These are phyloP conservation scores for Heteromormyrus szaboi DNA, from an alignment of 2,797 vertebrate genomes.

Conservation along the genomic window DNA sequence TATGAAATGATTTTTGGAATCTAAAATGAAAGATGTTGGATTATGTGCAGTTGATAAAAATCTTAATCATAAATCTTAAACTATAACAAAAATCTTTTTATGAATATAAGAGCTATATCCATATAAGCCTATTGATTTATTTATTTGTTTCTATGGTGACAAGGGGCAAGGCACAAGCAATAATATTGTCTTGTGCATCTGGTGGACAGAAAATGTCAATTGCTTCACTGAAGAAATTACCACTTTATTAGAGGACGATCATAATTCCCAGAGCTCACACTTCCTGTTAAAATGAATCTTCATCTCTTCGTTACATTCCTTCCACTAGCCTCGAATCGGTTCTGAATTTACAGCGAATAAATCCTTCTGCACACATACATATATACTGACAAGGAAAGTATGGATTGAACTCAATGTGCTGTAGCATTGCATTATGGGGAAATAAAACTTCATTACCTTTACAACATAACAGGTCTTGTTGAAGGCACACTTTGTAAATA, in stretches of 20 bases:
- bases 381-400: background rate
- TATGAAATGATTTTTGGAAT: background rate
- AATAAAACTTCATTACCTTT: background rate
- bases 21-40: background rate
- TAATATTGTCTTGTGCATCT: background rate
- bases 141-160: background rate
- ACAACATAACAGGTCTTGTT: no score
- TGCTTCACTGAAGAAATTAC: background rate
- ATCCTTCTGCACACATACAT: background rate
- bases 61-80: background rate
- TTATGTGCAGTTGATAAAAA: background rate
- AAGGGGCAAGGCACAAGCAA: background rate
- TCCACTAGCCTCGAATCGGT: background rate
- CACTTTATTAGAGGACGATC: background rate
- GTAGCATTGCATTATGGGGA: background rate
- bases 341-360: background rate
- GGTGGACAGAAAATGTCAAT: background rate
- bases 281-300: background rate
- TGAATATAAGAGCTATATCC: background rate
- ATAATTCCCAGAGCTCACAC: background rate
- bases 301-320: background rate
- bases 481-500: background rate
- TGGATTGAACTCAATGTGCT: background rate
- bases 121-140: background rate
- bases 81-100: background rate